Base-by-base conservation (phyloP, 2,888 invertebrate species). In the Andrena trimmerana region DNA sequence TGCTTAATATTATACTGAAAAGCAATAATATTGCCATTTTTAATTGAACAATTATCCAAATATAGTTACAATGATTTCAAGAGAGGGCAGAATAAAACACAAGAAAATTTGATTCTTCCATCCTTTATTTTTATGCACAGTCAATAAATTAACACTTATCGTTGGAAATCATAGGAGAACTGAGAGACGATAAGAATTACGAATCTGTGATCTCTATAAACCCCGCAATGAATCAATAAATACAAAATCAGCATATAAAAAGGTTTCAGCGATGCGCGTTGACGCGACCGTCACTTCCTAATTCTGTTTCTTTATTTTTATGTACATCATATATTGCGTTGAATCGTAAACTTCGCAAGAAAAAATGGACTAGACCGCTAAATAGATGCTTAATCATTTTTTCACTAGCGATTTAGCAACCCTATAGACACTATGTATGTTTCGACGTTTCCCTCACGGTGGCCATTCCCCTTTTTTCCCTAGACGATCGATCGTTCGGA, bases 101-200 rank as follows among this genome's bases (percentile, higher is more conserved):
- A 52, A 57, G 10, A 13, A 57, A 27, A 29, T 78, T 87, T 85
- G 78, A 82, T 77, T 88, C 84, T 86, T 90, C 85, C 89, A 86
- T 90, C 87, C 86, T 92, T 91, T 92, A 92, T 92, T 92, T 92
- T 90, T 92, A 92, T 92, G 91, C 92, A 92, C 92, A 92, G 91
- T 92, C 91, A 92, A 92, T 92, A 92, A 92, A 92, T 92, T 92
- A 92, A 91, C 91, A 92, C 88, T 91, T 90, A 90, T 88, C 89
- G 88, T 90, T 85, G 81, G 72, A 92, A 86, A 90, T 84, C 87
- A 90, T 91, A 90, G 81, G 90, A 90, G 87, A 88, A 91, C 88
- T 84, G 83, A 88, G 85, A 86, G 69, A 84, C 83, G 71, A 84
- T 90, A 85, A 84, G 86, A 88, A 89, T 85, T 81, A 85, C 66